These are phyloP conservation scores for Ciconia maguari DNA, from an alignment of 2,113 vertebrate species.

Conservation along the genomic window DNA sequence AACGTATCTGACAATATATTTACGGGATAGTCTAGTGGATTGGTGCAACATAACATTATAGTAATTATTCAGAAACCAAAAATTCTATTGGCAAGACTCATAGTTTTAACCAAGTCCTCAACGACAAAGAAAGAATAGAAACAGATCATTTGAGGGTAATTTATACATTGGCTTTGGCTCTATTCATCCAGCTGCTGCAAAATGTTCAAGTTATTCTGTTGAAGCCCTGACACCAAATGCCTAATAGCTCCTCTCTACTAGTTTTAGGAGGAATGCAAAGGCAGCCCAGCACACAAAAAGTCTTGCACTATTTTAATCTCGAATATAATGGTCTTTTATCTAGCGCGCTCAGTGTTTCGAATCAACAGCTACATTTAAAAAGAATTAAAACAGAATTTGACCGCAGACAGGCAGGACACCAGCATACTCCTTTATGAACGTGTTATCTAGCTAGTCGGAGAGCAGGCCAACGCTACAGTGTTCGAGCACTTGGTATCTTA, in stretches of 20 bases:
- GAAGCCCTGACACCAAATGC: not conserved
- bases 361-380: not conserved
- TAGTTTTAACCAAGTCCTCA: not conserved
- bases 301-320: not conserved
- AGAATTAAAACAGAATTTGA: not conserved
- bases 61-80: not conserved
- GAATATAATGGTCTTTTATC: slow-evolving; percentile 1
- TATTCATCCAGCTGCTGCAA: not conserved
- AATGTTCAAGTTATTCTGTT: not conserved
- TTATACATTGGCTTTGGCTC: not conserved
- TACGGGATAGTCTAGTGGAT: not conserved
- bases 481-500: not conserved
- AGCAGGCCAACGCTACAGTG: not conserved
- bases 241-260: not conserved
- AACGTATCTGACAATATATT: not conserved
- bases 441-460: not conserved
- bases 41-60: not conserved
- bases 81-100: not conserved
- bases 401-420: not conserved
- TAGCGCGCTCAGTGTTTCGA: not conserved
- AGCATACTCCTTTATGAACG: not conserved
- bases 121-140: not conserved
- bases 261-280: not conserved
- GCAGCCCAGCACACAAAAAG: not conserved
- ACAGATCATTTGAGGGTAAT: not conserved